Evolutionary conservation across 2,113 vertebrate species (phyloP), one percentile per base, ranked within the genome.

Genomic region (Ammodytes marinus): DNA sequence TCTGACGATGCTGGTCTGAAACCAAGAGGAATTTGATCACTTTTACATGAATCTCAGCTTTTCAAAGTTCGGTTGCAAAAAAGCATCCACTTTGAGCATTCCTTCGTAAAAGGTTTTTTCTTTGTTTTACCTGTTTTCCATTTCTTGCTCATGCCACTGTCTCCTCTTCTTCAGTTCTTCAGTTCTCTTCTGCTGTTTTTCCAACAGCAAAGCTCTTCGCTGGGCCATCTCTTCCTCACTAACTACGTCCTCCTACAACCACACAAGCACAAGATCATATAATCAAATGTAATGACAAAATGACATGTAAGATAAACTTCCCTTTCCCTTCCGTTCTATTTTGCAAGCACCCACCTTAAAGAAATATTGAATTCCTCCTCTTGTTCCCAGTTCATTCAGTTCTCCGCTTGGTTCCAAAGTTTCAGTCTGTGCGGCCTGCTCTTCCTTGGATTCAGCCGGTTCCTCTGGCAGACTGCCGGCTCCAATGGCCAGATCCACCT

Each of bases 191-290:
- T 97, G 96, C 86, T 98, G 97, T 60, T 96, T 93, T 58, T 97
- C 96, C 64, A 97, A 67, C 66, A 98, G 86, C 14, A 89, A 79
- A 2, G 96, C 96, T 80, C 92, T 94, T 54, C 96, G 96, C 61
- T 96, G 87, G 69, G 85, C 96, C 96, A 97, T 97, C 80, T 97
- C 96, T 0, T 93, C 95, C 69, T 97, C 96, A 0, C 95, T 94
- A 10, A 92, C 94, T 11, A 88, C 94, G 11, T 94, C 95, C 2
- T 93, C 95, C 96, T 95, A 49, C 83, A 88, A 74, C 43, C 79
- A 71, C 9, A 73, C 68, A 85, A 50, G 43, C 49, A 86, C 45
- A 57, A 1, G 1, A 68, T 61, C 42, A 35, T n/a, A 9, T 6
- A 72, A 2, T 3, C 5, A 53, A 39, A 5, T 59, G 12, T 59